phyloP scores from a whole-genome alignment of 1,140 invertebrate genomes.

The Calliphora vicina region DNA sequence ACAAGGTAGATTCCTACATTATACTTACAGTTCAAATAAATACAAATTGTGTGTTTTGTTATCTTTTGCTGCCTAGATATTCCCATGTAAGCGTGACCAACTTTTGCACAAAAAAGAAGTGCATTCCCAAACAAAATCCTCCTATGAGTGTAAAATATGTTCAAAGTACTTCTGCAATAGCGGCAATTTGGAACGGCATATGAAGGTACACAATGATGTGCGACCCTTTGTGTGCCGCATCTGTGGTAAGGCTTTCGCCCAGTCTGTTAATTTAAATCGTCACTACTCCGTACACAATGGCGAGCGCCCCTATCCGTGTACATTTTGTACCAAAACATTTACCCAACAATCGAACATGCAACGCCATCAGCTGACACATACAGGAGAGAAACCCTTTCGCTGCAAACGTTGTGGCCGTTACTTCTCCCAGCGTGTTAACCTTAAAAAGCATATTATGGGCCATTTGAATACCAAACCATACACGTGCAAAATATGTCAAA shows the following conservation, averaged over 20 bases:
- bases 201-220: constrained; percentile 62
- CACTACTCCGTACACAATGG: constrained; percentile 61
- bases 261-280: constrained; percentile 60
- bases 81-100: constrained; percentile 59
- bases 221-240: constrained; percentile 57
- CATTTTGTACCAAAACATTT: constrained; percentile 61
- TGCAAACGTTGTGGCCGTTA: constrained; percentile 59
- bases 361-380: constrained; percentile 62
- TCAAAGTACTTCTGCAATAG: constrained; percentile 59
- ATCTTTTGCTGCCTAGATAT: constrained; percentile 44
- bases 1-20: constrained; percentile 38
- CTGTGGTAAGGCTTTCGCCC: constrained; percentile 60
- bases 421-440: constrained; percentile 61
- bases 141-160: constrained; percentile 60
- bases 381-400: constrained; percentile 61
- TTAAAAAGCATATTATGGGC: constrained; percentile 61
- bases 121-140: constrained; percentile 56
- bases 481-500: constrained; percentile 57
- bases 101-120: constrained; percentile 58
- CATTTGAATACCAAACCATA: constrained; percentile 60
- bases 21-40: too few relatives aligned
- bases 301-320: constrained; percentile 59
- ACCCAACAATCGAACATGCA: constrained; percentile 63
- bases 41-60: too few relatives aligned
- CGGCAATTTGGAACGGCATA: constrained; percentile 59